Base-by-base conservation (phyloP, 2,797 vertebrate species). In the Chloroceryle inda region DNA sequence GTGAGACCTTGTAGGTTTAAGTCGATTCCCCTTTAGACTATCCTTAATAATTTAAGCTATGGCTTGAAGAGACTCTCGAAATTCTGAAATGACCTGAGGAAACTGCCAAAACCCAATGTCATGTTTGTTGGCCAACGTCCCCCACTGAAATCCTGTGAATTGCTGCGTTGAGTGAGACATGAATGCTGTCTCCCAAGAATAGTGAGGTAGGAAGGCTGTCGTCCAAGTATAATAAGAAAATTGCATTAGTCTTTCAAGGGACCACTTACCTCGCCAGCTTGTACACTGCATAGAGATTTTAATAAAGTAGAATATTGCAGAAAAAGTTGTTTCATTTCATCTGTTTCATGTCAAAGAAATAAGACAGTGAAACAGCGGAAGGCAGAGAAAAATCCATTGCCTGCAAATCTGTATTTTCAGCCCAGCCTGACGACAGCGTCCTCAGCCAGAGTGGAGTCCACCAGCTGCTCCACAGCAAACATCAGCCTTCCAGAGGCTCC, bases 211-310 rank as follows among this genome's bases (percentile, higher is more conserved):
- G 49, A 88, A 76, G 92, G 92, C 85, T 96, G 85, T 73, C 5
- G 11, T 96, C 95, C 96, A 96, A 96, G 83, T 20, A 85, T 58
- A 97, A 95, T 73, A 92, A 91, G 71, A 94, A 73, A 93, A 81
- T 6, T 94, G 77, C 67, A 47, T 92, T 68, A 88, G 80, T 71
- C 93, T 96, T 96, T 85, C 96, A 95, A 63, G 89, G 94, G 96
- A 97, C 80, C 84, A 92, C 83, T 96, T 94, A 84, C 83, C 85
- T 95, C 91, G 88, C 67, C 74, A 79, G 84, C 88, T 95, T 74
- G 59, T 73, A 85, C 1, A 14, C 67, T 90, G 83, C 5, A 2
- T 0, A 50, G 74, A 95, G 74, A 94, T 94, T 95, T 94, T 94
- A 96, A 95, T 96, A 96, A 94, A 88, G 82, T 10, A 86, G 94